A percentile compares a stretch with the other conserved stretches of the same genome.
Evolutionary conservation across 1,140 invertebrate genomes (phyloP).

Genomic region (Aphis craccivora): DNA sequence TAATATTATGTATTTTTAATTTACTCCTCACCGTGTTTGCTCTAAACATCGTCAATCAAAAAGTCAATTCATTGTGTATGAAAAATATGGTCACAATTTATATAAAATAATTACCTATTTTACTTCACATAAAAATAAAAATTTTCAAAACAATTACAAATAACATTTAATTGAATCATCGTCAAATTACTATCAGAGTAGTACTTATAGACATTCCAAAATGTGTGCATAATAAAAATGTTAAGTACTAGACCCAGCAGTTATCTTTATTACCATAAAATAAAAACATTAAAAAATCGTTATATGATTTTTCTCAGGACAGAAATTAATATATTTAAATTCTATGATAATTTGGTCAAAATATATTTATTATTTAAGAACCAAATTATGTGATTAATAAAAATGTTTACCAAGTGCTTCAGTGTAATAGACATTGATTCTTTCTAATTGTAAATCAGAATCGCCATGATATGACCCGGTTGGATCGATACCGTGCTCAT

Average conservation of each 20-base stretch:
- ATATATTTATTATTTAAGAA: neutral
- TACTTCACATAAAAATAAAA: neutral
- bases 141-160: neutral
- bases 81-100: neutral
- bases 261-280: neutral
- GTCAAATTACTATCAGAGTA: neutral
- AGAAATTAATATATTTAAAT: neutral
- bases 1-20: too few relatives aligned
- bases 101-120: neutral
- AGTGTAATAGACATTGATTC: constrained; percentile 75
- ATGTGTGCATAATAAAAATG: neutral
- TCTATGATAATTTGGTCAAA: neutral
- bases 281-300: neutral
- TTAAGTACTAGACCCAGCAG: neutral
- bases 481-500: constrained; percentile 66
- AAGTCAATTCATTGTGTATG: neutral
- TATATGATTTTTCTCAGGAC: neutral
- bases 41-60: too few relatives aligned
- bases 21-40: neutral
- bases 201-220: neutral
- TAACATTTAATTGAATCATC: neutral
- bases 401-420: constrained; percentile 66
- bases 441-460: constrained; percentile 71
- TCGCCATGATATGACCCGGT: constrained; percentile 71
- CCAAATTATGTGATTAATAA: neutral